A percentile compares a stretch with the other conserved stretches of the same genome.
Conservation (phyloP, 2,113 vertebrate species). For the Seriola quinqueradiata region DNA sequence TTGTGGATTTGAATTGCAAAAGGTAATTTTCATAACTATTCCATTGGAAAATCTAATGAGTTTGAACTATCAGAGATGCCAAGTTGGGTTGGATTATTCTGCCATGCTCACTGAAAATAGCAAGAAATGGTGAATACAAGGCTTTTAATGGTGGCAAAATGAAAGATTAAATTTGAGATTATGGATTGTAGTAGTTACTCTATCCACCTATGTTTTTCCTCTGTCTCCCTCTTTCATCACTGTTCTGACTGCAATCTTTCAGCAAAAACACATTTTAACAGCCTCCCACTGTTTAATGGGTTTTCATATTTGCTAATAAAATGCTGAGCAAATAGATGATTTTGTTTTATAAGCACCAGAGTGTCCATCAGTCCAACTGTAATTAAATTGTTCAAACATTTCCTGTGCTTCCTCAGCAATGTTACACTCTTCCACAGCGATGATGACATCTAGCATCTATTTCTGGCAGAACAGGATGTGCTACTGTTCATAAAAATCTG, state of each 20-base stretch:
- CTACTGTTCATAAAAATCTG: slow-evolving; percentile 22
- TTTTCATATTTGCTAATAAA: slow-evolving; percentile 38
- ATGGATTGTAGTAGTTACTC: not conserved
- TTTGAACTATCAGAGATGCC: slow-evolving; percentile 10
- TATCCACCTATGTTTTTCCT: not conserved
- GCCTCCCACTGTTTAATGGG: slow-evolving; percentile 7
- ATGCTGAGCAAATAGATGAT: slow-evolving; percentile 10
- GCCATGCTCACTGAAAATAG: not conserved
- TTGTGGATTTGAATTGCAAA: slow-evolving; percentile 73
- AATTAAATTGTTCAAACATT: slow-evolving; percentile 28
- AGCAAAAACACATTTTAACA: slow-evolving; percentile 19
- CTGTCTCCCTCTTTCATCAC: not conserved
- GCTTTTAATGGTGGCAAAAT: not conserved
- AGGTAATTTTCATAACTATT: slow-evolving; percentile 63
- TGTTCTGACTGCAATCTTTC: not conserved
- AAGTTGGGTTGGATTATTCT: slow-evolving; percentile 25
- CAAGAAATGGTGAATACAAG: not conserved
- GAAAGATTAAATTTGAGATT: slow-evolving; percentile 4
- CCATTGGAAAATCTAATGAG: slow-evolving; percentile 53
- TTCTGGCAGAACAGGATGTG: slow-evolving; percentile 22
- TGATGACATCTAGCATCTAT: slow-evolving; percentile 27
- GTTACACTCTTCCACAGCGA: slow-evolving; percentile 4
- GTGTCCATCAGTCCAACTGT: slow-evolving; percentile 38
- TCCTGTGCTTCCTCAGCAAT: slow-evolving; percentile 28
- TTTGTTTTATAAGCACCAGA: slow-evolving; percentile 5